Conservation (phyloP, 2,113 vertebrate species). For the Paraplagusia blochii region DNA sequence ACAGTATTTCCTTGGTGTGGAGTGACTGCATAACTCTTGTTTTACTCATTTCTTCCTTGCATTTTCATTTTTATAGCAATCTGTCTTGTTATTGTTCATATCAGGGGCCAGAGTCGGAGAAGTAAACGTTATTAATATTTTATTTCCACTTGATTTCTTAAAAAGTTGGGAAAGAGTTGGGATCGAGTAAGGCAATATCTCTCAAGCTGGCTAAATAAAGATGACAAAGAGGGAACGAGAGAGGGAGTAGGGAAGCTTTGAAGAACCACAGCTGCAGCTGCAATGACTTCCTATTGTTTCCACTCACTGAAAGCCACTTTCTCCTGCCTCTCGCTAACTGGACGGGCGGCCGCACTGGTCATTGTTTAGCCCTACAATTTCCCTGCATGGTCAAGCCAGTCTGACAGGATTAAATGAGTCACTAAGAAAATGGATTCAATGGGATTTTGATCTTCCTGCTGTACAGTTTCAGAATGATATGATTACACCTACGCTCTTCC, state of each 20-base stretch:
- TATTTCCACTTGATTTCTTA: not conserved
- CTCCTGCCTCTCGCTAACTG: conserved; percentile 50
- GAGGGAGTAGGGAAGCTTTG: conserved; percentile 25
- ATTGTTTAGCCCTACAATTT: conserved; percentile 51
- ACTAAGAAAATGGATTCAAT: too few relatives aligned
- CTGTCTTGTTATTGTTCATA: not conserved
- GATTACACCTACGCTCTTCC: not conserved
- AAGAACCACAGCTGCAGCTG: conserved; percentile 68
- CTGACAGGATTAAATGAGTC: conserved; percentile 13
- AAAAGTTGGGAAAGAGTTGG: not conserved
- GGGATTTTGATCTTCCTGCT: not conserved
- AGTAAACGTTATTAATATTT: not conserved
- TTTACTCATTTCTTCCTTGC: conserved; percentile 48
- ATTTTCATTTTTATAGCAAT: too few relatives aligned
- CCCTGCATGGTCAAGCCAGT: conserved; percentile 35
- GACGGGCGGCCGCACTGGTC: conserved; percentile 34
- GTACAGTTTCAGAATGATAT: not conserved
- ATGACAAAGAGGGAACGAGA: conserved; percentile 29
- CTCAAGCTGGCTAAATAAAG: conserved; percentile 1
- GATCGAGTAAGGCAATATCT: conserved; percentile 15
- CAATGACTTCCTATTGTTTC: conserved; percentile 76
- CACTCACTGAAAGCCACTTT: conserved; percentile 72
- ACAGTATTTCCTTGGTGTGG: conserved; percentile 51
- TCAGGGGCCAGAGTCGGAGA: not conserved
- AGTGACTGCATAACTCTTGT: conserved; percentile 49